Conservation (phyloP, 2,113 vertebrate species). For the Protomyctophum bolini region DNA sequence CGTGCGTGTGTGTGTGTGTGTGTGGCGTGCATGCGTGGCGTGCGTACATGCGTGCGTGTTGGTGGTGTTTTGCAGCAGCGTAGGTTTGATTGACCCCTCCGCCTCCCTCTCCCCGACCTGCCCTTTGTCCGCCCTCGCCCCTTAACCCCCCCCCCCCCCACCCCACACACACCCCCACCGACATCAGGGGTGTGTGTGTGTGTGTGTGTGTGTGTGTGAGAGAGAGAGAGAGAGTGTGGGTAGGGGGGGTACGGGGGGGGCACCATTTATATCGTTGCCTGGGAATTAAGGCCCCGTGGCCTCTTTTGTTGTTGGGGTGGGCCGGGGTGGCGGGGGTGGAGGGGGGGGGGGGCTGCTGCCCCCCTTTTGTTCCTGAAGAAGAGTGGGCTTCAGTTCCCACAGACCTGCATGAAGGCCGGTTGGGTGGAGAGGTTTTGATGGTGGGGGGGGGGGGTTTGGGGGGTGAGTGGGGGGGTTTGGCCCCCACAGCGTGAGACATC, state of each 20-base stretch:
- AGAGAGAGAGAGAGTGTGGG: constrained; percentile 28
- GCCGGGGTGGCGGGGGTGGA: constrained; percentile 59
- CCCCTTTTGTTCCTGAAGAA: constrained; percentile 86
- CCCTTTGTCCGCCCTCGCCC: constrained; percentile 78
- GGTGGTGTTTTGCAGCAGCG: constrained; percentile 62
- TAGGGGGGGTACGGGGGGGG: constrained; percentile 68
- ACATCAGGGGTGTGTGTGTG: constrained; percentile 8
- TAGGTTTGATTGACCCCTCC: constrained; percentile 82
- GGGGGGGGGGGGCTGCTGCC: constrained; percentile 73
- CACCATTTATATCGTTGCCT: constrained; percentile 90
- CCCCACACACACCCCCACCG: too few relatives aligned
- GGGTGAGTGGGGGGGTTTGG: neutral
- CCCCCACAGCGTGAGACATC: constrained; percentile 44
- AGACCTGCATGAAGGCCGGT: constrained; percentile 48
- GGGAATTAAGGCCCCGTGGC: constrained; percentile 85
- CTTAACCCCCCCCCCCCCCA: constrained; percentile 45
- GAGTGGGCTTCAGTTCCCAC: constrained; percentile 85
- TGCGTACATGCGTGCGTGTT: constrained; percentile 3
- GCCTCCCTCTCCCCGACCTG: constrained; percentile 84
- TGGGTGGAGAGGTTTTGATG: neutral
- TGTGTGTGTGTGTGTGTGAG: neutral
- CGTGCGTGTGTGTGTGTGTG: neutral
- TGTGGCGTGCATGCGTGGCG: neutral
- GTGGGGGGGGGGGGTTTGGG: neutral
- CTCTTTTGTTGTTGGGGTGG: constrained; percentile 83